A percentile compares a stretch with the other conserved stretches of the same genome.
Conservation (phyloP, 64 coral and sea anemone species). For the Platygyra sinensis region DNA sequence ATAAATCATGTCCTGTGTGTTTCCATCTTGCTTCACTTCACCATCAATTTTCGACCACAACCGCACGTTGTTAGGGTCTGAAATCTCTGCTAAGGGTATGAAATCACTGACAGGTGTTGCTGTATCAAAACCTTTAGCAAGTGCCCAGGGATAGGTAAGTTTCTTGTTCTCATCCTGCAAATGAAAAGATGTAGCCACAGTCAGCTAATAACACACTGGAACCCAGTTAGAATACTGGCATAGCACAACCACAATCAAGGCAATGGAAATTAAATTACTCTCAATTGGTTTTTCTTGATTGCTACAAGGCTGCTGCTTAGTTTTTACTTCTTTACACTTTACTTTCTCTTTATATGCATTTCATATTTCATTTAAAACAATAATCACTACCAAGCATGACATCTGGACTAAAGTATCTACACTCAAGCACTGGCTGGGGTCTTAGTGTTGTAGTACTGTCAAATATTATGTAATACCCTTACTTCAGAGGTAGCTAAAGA, state of each 20-base stretch:
- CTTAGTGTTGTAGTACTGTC: too few relatives aligned
- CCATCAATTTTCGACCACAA: constrained; percentile 90
- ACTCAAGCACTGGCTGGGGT: too few relatives aligned
- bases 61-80: constrained; percentile 74
- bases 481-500: too few relatives aligned
- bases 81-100: constrained; percentile 60
- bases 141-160: constrained; percentile 81
- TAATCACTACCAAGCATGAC: too few relatives aligned
- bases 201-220: neutral
- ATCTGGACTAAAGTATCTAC: too few relatives aligned
- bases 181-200: neutral
- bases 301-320: too few relatives aligned
- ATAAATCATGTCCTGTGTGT: constrained; percentile 95
- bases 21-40: constrained; percentile 83
- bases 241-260: neutral
- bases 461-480: too few relatives aligned
- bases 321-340: too few relatives aligned
- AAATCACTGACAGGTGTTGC: constrained; percentile 81
- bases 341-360: too few relatives aligned
- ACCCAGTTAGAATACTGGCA: neutral
- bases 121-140: constrained; percentile 96
- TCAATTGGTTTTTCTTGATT: too few relatives aligned
- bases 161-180: constrained; percentile 76
- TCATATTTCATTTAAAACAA: too few relatives aligned
- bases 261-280: too few relatives aligned